These are phyloP conservation scores for Orthosia cruda DNA, from an alignment of 2,888 invertebrate species.

Conservation along the genomic window DNA sequence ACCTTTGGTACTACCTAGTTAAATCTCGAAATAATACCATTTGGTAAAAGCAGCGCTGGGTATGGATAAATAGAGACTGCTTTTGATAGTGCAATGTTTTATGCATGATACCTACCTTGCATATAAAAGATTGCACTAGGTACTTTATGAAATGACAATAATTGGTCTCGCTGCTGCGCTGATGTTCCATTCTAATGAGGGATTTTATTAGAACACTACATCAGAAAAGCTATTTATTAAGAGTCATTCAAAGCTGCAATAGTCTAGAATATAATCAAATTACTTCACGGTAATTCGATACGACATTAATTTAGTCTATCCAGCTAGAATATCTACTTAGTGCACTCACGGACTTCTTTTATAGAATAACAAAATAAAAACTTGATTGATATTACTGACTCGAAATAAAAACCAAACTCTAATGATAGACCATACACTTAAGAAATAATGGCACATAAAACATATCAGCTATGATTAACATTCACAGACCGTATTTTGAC, in stretches of 20 bases:
- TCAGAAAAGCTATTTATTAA: conserved; percentile 13
- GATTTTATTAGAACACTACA: conserved; percentile 27
- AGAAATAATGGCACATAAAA: background rate
- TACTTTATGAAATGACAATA: conserved; percentile 9
- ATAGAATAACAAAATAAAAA: too few relatives aligned
- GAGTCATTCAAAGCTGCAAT: conserved; percentile 22
- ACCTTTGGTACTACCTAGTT: background rate
- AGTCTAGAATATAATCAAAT: conserved; percentile 22
- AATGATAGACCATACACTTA: background rate
- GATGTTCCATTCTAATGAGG: conserved; percentile 37
- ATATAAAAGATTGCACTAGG: conserved; percentile 1
- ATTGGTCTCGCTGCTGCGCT: background rate
- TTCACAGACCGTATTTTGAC: too few relatives aligned
- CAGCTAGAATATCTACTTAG: background rate
- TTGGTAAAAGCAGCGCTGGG: too few relatives aligned
- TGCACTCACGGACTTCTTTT: background rate
- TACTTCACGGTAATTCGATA: conserved; percentile 33
- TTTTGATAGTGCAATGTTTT: conserved; percentile 1
- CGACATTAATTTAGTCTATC: background rate
- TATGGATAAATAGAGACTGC: too few relatives aligned
- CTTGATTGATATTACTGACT: background rate
- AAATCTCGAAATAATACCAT: background rate
- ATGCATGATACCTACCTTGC: background rate
- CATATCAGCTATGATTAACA: too few relatives aligned
- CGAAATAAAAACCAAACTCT: background rate